phyloP scores from a whole-genome alignment of 1,140 invertebrate species.

The Triops longicaudatus region DNA sequence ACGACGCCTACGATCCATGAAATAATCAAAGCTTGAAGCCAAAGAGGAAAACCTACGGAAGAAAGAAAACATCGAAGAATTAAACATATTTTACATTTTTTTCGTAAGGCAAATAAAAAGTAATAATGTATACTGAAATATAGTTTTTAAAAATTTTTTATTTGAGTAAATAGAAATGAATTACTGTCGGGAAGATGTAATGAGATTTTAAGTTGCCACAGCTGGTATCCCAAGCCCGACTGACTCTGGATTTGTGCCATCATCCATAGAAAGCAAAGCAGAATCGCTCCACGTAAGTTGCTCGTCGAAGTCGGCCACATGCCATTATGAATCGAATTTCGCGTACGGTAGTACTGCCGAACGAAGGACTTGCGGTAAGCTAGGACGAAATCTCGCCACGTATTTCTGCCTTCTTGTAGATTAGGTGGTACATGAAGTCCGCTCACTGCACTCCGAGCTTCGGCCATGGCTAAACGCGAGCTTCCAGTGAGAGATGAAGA shows the following conservation, averaged over 20 bases:
- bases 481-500: not conserved
- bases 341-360: slow-evolving; percentile 36
- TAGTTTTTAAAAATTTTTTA: too few species aligned
- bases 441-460: slow-evolving; percentile 42
- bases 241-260: slow-evolving; percentile 33
- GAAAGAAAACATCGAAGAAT: too few species aligned
- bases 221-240: not conserved
- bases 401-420: slow-evolving; percentile 38
- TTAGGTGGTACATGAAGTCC: slow-evolving; percentile 39
- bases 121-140: too few species aligned
- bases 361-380: slow-evolving; percentile 35
- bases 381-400: slow-evolving; percentile 37
- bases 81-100: too few species aligned
- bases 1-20: slow-evolving; percentile 37
- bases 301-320: slow-evolving; percentile 45
- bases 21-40: slow-evolving; percentile 36
- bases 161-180: too few species aligned
- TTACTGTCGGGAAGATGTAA: not conserved
- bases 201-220: not conserved
- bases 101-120: too few species aligned
- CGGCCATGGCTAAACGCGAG: slow-evolving; percentile 38
- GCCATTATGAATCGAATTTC: slow-evolving; percentile 44
- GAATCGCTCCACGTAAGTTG: slow-evolving; percentile 40
- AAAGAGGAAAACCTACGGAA: slow-evolving; percentile 37
- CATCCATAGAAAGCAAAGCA: slow-evolving; percentile 35